Evolutionary conservation across 2,113 vertebrate species (phyloP), one percentile per base, ranked within the genome.

Genomic region (Strix aluco): DNA sequence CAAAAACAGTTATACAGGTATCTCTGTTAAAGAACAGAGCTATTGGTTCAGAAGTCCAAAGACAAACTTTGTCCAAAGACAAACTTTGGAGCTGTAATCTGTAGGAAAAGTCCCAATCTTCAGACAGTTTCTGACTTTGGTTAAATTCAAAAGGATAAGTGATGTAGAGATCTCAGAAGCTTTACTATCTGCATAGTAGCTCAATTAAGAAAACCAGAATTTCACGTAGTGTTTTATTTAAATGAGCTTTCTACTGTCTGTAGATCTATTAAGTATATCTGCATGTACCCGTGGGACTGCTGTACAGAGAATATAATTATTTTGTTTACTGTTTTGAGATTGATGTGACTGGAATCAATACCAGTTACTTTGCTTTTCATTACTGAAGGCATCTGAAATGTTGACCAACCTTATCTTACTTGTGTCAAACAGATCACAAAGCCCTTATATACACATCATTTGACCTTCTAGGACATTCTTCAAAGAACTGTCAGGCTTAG

Each of bases 351-450:
- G 58, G 62, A 70, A 95, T 96, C 93, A 93, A 90, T 95, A 82
- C 29, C 79, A 30, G 34, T 90, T 92, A 67, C 87, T 97, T 96
- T 79, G 73, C 73, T 96, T 97, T 96, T 95, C 87, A 79, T 96
- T 96, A 94, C 81, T 81, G 55, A 83, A 74, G 61, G 69, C 77
- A 85, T 87, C 42, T 89, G 86, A 84, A 89, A 69, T 77, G 93
- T 96, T 94, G 90, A 90, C 90, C 85, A 82, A 34, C 71, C 71
- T 66, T 92, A 61, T 65, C 25, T 93, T 59, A 15, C 44, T 81
- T 44, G 12, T 91, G 87, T 84, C 73, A 86, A 61, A 73, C 1
- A 5, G 58, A 77, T 95, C 87, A 70, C 78, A 69, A 46, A 85
- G 54, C 49, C 88, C 36, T 92, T 90, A 3, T 11, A 51, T 54